phyloP scores from a whole-genome alignment of 2,797 vertebrate species.

The Arremon brunneinucha region DNA sequence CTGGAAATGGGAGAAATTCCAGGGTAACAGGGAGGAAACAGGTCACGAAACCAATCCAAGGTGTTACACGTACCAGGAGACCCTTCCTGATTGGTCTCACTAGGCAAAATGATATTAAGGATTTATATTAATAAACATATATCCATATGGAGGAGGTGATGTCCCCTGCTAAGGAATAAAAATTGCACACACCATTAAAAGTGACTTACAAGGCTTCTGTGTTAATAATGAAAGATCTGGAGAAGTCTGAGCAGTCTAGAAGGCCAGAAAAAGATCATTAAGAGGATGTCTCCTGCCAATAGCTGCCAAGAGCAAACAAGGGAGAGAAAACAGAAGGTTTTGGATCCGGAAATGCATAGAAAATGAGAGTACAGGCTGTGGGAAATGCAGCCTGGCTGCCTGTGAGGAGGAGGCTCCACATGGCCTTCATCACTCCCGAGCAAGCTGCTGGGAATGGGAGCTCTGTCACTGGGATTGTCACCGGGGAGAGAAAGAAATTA shows the following conservation, averaged over 20 bases:
- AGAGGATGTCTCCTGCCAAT: slow-evolving; percentile 58
- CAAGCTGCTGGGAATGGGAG: background rate
- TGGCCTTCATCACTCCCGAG: background rate
- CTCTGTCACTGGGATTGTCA: background rate
- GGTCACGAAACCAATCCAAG: background rate
- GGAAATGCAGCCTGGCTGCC: background rate
- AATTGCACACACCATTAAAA: slow-evolving; percentile 53
- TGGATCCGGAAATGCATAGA: slow-evolving; percentile 39
- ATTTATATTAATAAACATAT: slow-evolving; percentile 64
- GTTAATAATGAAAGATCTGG: slow-evolving; percentile 62
- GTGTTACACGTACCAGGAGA: background rate
- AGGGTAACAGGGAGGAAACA: background rate
- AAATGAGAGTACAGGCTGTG: slow-evolving; percentile 6
- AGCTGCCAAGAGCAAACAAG: slow-evolving; percentile 59
- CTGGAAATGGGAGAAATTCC: background rate
- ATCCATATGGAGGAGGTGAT: slow-evolving; percentile 43
- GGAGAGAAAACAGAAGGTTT: slow-evolving; percentile 58
- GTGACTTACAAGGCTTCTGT: slow-evolving; percentile 52
- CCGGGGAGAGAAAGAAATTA: background rate
- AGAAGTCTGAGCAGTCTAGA: slow-evolving; percentile 51
- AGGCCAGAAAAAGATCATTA: slow-evolving; percentile 67
- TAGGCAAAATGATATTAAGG: slow-evolving; percentile 29
- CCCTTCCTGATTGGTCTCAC: slow-evolving; percentile 10
- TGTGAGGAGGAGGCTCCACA: background rate
- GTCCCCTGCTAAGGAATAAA: slow-evolving; percentile 43